Base-by-base conservation (phyloP, 2,888 invertebrate genomes). In the Sinohyriopsis cumingii region DNA sequence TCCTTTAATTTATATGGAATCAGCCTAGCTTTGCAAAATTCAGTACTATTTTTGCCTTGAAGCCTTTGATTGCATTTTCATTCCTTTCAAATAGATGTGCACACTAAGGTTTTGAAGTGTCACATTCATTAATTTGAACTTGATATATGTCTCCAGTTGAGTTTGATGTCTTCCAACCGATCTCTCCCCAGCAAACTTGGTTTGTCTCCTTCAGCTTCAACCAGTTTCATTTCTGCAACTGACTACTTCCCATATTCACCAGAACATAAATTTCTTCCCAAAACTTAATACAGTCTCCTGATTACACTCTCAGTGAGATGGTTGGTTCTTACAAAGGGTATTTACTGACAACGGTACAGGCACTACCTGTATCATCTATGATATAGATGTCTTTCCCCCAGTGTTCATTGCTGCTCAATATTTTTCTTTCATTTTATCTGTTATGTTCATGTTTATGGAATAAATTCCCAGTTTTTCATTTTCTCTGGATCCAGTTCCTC, bases 1-100 rank as follows among this genome's bases (percentile, higher is more conserved):
- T 69, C 68, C 55, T 69, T 77, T 4, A 71, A 9, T 2, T 68
- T 69, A 62, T 71, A 71, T 18, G 73, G 73, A 55, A 70, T 70
- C 6, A 68, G 68, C 18, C 72, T 55, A 12, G 73, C 73, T 53
- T 73, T 72, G 24, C 68, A 63, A 63, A 76, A 72, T 68, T 61
- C 54, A 72, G 4, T 9, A 22, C 54, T 53, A 68, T 63, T n/a
- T 67, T 59, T 22, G 60, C 67, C 59, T 53, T 60, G 25, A 60
- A 67, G 3, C 57, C 65, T 33, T 65, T 24, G 22, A 65, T 65
- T 22, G 24, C 56, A 25, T 15, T 55, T 55, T 56, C 57, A 55
- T 22, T 55, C 1, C 33, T 65, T 24, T 28, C 20, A 65, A 65
- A 65, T 22, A 56, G 20, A 53, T 28, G 19, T 62, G 20, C 33